Evolutionary conservation across 2,113 vertebrate species (phyloP).

Genomic region (Platycercus adscitus): DNA sequence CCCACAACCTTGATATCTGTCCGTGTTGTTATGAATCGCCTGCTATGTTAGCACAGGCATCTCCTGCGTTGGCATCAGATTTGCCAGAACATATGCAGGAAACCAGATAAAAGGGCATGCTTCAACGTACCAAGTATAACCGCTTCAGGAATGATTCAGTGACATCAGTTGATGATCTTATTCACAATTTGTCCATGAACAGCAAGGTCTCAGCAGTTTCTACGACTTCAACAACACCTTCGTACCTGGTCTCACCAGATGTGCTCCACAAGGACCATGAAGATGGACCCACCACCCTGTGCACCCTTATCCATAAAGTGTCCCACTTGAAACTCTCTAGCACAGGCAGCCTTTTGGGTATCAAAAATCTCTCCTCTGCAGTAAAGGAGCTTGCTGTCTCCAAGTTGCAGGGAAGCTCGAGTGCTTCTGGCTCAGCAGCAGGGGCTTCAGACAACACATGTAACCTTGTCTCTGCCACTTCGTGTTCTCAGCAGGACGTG

Average conservation of each 20-base stretch:
- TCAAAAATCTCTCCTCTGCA: slow-evolving; percentile 93
- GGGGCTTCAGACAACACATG: slow-evolving; percentile 84
- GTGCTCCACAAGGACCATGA: slow-evolving; percentile 84
- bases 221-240: slow-evolving; percentile 82
- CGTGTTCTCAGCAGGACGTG: slow-evolving; percentile 85
- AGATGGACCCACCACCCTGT: slow-evolving; percentile 93
- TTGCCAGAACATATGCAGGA: slow-evolving; percentile 88
- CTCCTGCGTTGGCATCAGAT: slow-evolving; percentile 83
- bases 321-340: slow-evolving; percentile 96
- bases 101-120: slow-evolving; percentile 97
- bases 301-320: slow-evolving; percentile 97
- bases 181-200: slow-evolving; percentile 96
- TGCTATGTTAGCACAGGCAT: slow-evolving; percentile 90
- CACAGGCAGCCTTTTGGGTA: slow-evolving; percentile 89
- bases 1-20: neutral
- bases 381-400: slow-evolving; percentile 96
- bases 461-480: slow-evolving; percentile 80
- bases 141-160: slow-evolving; percentile 99
- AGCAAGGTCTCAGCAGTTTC: slow-evolving; percentile 90
- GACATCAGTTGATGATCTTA: slow-evolving; percentile 97
- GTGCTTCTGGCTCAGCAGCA: slow-evolving; percentile 80
- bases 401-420: slow-evolving; percentile 90
- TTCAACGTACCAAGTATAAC: slow-evolving; percentile 99
- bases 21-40: slow-evolving; percentile 75
- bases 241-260: slow-evolving; percentile 85